A percentile compares a stretch with the other conserved stretches of the same genome.
Conservation (phyloP, 1,140 invertebrate species). For the Lucilia sericata region DNA sequence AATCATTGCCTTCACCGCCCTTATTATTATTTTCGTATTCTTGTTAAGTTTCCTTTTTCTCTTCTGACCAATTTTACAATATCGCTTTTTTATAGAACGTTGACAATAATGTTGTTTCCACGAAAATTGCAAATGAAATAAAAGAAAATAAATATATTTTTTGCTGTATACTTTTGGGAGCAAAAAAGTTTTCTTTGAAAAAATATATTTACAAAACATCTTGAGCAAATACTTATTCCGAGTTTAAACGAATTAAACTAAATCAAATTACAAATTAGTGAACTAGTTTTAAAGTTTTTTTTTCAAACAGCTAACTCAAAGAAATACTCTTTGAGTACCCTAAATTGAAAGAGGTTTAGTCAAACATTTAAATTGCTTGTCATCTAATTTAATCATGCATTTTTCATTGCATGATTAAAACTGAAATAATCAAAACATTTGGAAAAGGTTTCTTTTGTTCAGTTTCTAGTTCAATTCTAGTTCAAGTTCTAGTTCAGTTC, state of each 20-base stretch:
- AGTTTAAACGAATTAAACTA: conserved; percentile 30
- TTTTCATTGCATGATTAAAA: too few relatives aligned
- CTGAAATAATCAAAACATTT: too few relatives aligned
- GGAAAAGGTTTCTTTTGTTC: too few relatives aligned
- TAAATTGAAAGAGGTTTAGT: too few relatives aligned
- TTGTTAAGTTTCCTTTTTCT: not conserved
- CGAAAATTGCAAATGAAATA: not conserved
- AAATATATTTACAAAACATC: conserved; percentile 7
- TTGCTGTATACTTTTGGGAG: not conserved
- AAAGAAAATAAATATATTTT: not conserved
- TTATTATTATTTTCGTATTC: not conserved
- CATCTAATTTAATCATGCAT: too few relatives aligned
- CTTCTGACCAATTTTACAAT: not conserved
- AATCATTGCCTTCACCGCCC: not conserved
- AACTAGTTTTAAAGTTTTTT: conserved; percentile 32
- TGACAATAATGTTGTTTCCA: conserved; percentile 29
- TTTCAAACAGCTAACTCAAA: not conserved
- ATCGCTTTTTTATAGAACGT: not conserved
- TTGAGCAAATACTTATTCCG: not conserved
- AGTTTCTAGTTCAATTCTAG: too few relatives aligned
- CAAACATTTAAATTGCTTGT: too few relatives aligned
- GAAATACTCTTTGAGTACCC: not conserved
- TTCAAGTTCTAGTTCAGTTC: too few relatives aligned
- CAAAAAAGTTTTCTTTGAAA: not conserved
- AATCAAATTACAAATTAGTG: conserved; percentile 37